These are phyloP conservation scores for Paralichthys olivaceus DNA, from an alignment of 2,113 vertebrate genomes.

Conservation along the genomic window DNA sequence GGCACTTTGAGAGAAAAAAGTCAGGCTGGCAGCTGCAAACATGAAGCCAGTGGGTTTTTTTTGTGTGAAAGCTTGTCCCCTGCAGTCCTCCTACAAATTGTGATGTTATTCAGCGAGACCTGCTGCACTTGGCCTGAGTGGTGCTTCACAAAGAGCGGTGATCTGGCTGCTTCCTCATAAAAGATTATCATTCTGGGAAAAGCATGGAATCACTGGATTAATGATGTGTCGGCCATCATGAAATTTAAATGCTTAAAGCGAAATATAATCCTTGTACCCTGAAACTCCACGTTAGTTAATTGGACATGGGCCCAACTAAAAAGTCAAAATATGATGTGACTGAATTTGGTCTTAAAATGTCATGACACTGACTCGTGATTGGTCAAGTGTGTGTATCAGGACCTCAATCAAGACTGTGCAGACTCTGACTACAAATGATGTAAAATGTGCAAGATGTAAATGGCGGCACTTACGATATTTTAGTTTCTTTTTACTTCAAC, in stretches of 20 bases:
- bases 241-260: neutral
- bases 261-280: neutral
- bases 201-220: constrained; percentile 12
- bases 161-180: constrained; percentile 29
- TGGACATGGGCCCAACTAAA: no score
- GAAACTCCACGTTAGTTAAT: no score
- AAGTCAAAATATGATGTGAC: no score
- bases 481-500: no score
- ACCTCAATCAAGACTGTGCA: no score
- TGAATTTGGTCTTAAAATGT: no score
- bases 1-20: neutral
- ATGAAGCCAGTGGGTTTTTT: neutral
- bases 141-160: constrained; percentile 40
- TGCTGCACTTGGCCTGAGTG: constrained; percentile 46
- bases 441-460: no score
- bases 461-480: no score
- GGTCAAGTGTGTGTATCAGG: no score
- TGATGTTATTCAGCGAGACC: constrained; percentile 29
- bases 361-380: no score
- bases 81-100: neutral
- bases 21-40: constrained; percentile 6
- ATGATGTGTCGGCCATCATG: neutral
- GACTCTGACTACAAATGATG: no score
- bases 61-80: constrained; percentile 12
- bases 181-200: constrained; percentile 22